Conservation (phyloP, 2,888 invertebrate species). For the Cremastinae sp. region DNA sequence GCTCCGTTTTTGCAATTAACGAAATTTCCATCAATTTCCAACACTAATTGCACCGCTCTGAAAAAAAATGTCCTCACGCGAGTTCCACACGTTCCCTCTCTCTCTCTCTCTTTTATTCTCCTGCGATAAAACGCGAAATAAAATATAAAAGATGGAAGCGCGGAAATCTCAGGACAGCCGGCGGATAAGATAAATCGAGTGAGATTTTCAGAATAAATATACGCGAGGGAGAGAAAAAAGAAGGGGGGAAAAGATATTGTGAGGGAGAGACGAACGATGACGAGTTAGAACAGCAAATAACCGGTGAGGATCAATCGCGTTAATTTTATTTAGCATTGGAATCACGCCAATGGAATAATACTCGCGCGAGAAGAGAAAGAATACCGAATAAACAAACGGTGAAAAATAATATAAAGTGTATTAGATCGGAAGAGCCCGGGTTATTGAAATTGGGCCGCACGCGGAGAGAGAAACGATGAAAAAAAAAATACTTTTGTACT, state of each 20-base stretch:
- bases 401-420: background rate
- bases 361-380: conserved; percentile 24
- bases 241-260: background rate
- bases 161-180: background rate
- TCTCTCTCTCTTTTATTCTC: no score
- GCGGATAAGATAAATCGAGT: conserved; percentile 12
- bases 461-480: no score
- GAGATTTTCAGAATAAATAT: conserved; percentile 8
- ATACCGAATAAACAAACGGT: conserved; percentile 37
- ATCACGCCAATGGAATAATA: conserved; percentile 52
- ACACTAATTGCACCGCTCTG: no score
- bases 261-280: conserved; percentile 10
- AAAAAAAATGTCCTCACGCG: no score
- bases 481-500: no score
- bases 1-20: background rate
- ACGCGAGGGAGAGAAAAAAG: background rate
- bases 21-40: conserved; percentile 8
- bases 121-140: no score
- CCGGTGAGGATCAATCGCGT: conserved; percentile 38
- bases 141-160: background rate
- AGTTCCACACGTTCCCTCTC: no score
- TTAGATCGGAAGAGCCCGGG: background rate
- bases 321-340: conserved; percentile 47
- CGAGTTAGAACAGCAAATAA: conserved; percentile 35
- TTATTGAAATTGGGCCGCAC: background rate